Percentiles rank a stretch among this genome's conserved stretches.
These are phyloP conservation scores for Calosoma granatense DNA, from an alignment of 1,140 invertebrate species.

Conservation along the genomic window DNA sequence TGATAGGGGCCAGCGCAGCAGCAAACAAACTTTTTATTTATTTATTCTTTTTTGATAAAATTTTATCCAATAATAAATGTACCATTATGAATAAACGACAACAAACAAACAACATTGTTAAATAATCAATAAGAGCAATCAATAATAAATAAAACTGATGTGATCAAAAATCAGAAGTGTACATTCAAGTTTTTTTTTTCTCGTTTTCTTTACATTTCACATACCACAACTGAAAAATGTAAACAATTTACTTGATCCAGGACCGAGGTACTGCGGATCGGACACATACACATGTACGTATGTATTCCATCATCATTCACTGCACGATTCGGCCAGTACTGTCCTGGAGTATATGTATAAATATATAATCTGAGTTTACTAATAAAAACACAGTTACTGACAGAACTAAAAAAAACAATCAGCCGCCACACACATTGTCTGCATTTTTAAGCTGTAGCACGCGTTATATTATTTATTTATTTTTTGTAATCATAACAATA, in stretches of 20 bases:
- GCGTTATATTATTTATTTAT: conserved; percentile 13
- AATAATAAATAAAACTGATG: background rate
- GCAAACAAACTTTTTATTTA: no score
- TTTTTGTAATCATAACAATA: no score
- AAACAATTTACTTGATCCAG: background rate
- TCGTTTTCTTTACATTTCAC: conserved; percentile 4
- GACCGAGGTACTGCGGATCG: no score
- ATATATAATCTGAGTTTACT: no score
- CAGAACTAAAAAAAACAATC: conserved; percentile 2
- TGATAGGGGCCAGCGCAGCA: conserved; percentile 67
- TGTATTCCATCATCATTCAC: no score
- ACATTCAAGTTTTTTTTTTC: no score
- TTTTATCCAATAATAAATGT: background rate
- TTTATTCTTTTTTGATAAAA: conserved; percentile 12
- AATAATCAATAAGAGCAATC: background rate
- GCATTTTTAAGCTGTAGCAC: conserved; percentile 29
- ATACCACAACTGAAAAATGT: conserved; percentile 9
- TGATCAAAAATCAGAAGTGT: background rate
- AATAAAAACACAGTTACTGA: no score
- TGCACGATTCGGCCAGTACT: no score
- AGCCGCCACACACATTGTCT: conserved; percentile 39
- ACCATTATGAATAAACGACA: background rate
- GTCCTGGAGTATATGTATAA: no score
- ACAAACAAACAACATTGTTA: background rate
- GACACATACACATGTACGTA: no score